A percentile compares a stretch with the other conserved stretches of the same genome.
Conservation (phyloP, 2,797 vertebrate species). For the Carcharodon carcharias region DNA sequence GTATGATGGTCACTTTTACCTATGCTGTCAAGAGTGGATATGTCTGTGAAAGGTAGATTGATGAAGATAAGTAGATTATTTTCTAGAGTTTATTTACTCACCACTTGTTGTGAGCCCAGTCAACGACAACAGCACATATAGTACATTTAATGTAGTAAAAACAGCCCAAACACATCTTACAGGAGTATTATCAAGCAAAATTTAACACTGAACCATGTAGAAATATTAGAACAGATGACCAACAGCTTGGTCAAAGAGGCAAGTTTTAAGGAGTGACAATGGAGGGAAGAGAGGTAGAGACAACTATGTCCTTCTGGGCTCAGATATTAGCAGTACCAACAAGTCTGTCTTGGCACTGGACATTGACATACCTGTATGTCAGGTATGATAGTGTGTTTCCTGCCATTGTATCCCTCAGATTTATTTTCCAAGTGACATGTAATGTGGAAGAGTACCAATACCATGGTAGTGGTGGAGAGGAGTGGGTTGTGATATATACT, state of each 20-base stretch:
- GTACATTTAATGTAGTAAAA: too few relatives aligned
- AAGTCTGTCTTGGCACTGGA: not conserved
- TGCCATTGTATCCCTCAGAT: not conserved
- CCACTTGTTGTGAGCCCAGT: not conserved
- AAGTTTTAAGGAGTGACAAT: not conserved
- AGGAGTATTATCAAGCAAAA: not conserved
- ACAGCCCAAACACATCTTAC: not conserved
- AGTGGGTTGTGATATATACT: not conserved
- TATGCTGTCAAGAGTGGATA: too few relatives aligned
- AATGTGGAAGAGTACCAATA: too few relatives aligned
- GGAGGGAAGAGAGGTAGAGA: not conserved
- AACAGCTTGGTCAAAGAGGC: not conserved
- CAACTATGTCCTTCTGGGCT: not conserved
- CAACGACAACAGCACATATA: too few relatives aligned
- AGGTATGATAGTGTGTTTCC: not conserved
- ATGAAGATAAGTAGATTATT: too few relatives aligned
- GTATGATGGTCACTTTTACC: too few relatives aligned
- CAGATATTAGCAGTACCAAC: not conserved
- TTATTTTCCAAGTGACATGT: not conserved
- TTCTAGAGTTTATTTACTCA: too few relatives aligned
- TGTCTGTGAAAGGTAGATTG: too few relatives aligned
- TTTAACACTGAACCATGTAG: not conserved
- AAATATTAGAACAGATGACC: not conserved
- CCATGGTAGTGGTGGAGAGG: not conserved
- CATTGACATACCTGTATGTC: not conserved